Conservation (phyloP, 2,113 vertebrate species). For the Atrichornis clamosus region DNA sequence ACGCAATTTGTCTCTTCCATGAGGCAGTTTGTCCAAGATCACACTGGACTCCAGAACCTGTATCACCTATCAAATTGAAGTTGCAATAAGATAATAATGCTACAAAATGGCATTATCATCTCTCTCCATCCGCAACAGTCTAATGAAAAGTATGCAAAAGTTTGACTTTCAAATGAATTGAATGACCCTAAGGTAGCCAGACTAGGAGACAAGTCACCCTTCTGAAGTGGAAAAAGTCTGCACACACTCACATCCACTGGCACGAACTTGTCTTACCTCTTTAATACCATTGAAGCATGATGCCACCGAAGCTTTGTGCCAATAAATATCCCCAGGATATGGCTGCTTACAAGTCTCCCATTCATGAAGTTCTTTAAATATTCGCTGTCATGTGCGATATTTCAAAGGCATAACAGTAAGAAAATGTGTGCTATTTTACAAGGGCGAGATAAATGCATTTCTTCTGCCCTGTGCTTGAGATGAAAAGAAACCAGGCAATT, state of each 20-base stretch:
- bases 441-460: not conserved
- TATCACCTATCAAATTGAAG: not conserved
- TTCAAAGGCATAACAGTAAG: conserved; percentile 18
- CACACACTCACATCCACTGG: not conserved
- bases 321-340: conserved; percentile 21
- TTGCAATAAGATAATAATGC: not conserved
- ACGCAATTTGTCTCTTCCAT: not conserved
- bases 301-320: not conserved
- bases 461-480: not conserved
- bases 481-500: conserved; percentile 30
- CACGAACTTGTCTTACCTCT: not conserved
- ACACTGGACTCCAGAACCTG: not conserved
- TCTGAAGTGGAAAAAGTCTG: not conserved
- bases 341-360: not conserved
- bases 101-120: not conserved
- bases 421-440: conserved; percentile 3
- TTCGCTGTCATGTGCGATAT: not conserved
- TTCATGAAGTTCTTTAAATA: conserved; percentile 33
- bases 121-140: not conserved
- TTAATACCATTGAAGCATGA: not conserved
- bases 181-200: not conserved
- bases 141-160: not conserved
- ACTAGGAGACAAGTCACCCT: not conserved
- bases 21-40: not conserved
- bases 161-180: not conserved